phyloP scores from a whole-genome alignment of 2,888 invertebrate genomes.

The Lissocephala sabroskyi region DNA sequence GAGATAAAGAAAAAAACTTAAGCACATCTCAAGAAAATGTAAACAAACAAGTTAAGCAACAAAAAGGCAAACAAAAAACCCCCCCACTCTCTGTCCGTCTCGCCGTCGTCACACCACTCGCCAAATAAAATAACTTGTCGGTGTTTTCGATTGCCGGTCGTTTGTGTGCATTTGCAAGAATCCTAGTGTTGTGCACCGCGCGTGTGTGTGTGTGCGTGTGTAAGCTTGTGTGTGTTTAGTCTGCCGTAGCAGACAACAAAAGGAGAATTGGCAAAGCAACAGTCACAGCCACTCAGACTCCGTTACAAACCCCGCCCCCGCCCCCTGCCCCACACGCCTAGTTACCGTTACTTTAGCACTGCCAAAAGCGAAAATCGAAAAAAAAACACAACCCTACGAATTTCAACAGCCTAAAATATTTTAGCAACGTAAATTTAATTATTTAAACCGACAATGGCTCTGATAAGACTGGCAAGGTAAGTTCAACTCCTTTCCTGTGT shows the following conservation, averaged over 20 bases:
- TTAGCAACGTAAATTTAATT: constrained; percentile 21
- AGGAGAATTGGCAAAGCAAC: constrained; percentile 20
- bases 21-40: constrained; percentile 29
- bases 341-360: constrained; percentile 49
- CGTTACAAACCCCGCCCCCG: constrained; percentile 18
- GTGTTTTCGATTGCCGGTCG: constrained; percentile 16
- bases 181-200: neutral
- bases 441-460: constrained; percentile 49
- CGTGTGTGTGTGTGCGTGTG: constrained; percentile 13
- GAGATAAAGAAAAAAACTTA: constrained; percentile 37
- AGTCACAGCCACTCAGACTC: constrained; percentile 23
- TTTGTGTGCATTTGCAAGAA: constrained; percentile 4
- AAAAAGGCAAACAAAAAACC: constrained; percentile 19
- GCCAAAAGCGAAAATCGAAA: constrained; percentile 37
- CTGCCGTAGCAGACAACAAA: constrained; percentile 31
- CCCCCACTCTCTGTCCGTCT: too few species aligned
- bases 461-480: constrained; percentile 68
- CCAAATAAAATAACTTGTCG: too few species aligned
- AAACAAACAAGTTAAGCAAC: constrained; percentile 31
- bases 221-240: constrained; percentile 15
- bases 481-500: constrained; percentile 20
- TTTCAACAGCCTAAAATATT: constrained; percentile 26
- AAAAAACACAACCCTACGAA: constrained; percentile 16
- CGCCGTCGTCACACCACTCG: too few species aligned
- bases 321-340: constrained; percentile 21